Evolutionary conservation across 2,888 invertebrate genomes (phyloP), one percentile per base, ranked within the genome.

Genomic region (Tetramorium bicarinatum): DNA sequence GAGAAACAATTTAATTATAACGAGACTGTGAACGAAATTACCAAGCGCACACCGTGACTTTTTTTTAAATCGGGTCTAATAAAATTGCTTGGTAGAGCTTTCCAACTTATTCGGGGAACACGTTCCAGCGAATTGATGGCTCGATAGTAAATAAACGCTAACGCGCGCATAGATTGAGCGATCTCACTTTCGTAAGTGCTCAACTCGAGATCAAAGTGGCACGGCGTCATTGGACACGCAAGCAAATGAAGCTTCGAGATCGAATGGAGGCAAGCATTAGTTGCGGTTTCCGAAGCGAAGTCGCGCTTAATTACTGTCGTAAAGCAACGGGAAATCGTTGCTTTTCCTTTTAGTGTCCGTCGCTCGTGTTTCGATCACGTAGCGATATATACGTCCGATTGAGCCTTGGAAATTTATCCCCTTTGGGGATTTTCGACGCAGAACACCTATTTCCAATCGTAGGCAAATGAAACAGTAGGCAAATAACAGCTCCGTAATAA

Each of bases 271-370:
- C 84, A 85, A 85, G 90, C 89, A 91, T 92, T 88, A 88, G 90
- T 91, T 91, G 92, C 87, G 91, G 92, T 92, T 91, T 85, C 85
- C 83, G 85, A 87, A 87, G 88, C 84, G 85, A 85, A 76, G 81
- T 85, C 87, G 84, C 81, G 84, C 88, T 91, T 92, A 91, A 92
- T 92, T 92, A 87, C 89, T 62, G 52, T 66, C 86, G 85, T 89
- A 88, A 85, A 90, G 82, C 84, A 84, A 41, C 85, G 69, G 64
- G 54, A 61, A 85, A 85, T 80, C 85, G 88, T 87, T 47, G 64
- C 72, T 62, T 34, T 76, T 74, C 82, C 64, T 88, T 85, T 81
- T 62, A 56, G 41, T 82, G 38, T n/a, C 44, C 52, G 41, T 64
- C 62, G 75, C 52, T 75, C 81, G 81, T 75, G 75, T 81, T 75